Conservation (phyloP, 2,113 vertebrate genomes). For the Esox niger region DNA sequence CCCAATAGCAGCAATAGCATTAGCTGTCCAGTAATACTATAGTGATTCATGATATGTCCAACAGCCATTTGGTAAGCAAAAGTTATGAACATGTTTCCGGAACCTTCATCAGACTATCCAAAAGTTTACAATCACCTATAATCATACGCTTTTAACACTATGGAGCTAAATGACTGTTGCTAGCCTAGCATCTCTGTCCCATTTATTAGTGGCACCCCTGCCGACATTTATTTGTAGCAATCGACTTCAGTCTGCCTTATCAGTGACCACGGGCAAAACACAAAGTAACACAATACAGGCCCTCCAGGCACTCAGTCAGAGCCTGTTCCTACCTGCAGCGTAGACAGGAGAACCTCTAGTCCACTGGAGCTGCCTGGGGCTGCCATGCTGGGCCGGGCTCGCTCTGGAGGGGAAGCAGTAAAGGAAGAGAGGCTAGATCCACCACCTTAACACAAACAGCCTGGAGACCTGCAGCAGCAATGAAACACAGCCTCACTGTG, state of each 20-base stretch:
- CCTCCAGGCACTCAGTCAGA: not conserved
- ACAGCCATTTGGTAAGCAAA: not conserved
- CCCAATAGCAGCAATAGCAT: too few species aligned
- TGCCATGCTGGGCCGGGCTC: constrained; percentile 74
- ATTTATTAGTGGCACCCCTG: not conserved
- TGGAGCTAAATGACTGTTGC: not conserved
- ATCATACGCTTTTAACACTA: not conserved
- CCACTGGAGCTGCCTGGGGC: constrained; percentile 76
- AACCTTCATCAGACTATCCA: not conserved
- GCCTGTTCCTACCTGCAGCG: constrained; percentile 82
- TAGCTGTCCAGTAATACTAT: not conserved
- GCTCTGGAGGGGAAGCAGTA: constrained; percentile 39
- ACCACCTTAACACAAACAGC: not conserved
- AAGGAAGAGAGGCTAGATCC: constrained; percentile 3
- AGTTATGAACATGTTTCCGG: not conserved
- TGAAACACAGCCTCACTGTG: constrained; percentile 12
- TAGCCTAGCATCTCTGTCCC: not conserved
- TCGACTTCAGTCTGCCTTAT: not conserved
- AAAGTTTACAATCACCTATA: not conserved
- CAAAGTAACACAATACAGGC: not conserved
- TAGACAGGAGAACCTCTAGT: constrained; percentile 84
- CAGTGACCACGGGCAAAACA: not conserved
- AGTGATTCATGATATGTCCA: not conserved
- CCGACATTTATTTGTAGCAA: not conserved
- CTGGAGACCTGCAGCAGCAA: constrained; percentile 1